phyloP scores from a whole-genome alignment of 2,113 vertebrate species.

The Chloropsis hardwickii region DNA sequence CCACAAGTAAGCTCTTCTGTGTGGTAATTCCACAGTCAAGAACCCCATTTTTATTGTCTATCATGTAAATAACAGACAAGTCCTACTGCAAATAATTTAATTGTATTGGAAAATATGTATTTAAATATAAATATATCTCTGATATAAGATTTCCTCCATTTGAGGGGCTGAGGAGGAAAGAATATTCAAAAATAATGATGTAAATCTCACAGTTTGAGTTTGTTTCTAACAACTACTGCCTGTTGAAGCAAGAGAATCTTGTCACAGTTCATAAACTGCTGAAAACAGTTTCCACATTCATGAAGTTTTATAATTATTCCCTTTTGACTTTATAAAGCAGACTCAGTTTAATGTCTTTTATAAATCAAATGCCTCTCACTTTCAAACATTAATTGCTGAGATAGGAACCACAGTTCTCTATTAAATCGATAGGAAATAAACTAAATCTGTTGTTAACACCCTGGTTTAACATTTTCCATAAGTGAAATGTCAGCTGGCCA shows the following conservation, averaged over 20 bases:
- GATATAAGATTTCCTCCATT: neutral
- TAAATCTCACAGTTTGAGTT: neutral
- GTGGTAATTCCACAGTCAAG: neutral
- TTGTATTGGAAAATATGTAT: neutral
- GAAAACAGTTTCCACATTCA: neutral
- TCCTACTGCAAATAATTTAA: neutral
- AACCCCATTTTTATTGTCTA: neutral
- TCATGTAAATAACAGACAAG: neutral
- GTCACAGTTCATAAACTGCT: neutral
- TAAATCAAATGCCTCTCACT: neutral
- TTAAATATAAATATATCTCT: neutral
- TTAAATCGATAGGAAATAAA: neutral
- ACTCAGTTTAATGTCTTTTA: neutral
- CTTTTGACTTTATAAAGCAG: neutral
- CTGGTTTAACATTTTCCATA: neutral
- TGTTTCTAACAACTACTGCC: neutral
- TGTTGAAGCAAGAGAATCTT: neutral
- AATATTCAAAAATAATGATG: neutral
- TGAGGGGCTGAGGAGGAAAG: neutral
- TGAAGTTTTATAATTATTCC: neutral
- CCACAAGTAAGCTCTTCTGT: neutral
- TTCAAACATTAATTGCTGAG: neutral
- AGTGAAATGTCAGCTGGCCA: neutral
- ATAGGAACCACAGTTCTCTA: neutral
- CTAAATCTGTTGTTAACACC: neutral